Evolutionary conservation across 2,113 vertebrate species (phyloP).

Genomic region (Rhinoptilus africanus): DNA sequence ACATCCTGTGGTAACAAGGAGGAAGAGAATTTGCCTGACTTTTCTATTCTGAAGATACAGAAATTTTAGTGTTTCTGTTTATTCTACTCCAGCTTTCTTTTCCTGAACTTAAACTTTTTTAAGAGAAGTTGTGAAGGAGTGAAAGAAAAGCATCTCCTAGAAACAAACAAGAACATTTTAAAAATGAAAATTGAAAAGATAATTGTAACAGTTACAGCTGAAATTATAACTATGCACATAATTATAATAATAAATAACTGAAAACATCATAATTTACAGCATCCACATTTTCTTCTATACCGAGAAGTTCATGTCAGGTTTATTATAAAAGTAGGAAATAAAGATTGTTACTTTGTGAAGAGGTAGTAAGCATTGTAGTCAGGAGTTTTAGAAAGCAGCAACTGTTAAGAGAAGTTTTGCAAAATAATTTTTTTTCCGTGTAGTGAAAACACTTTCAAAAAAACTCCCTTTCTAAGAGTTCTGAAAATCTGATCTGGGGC

Average conservation of each 20-base stretch:
- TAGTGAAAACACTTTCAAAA: not conserved
- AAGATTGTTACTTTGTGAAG: not conserved
- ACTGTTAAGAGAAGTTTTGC: not conserved
- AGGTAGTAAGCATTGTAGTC: not conserved
- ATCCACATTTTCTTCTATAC: not conserved
- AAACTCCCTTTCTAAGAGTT: accelerated
- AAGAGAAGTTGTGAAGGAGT: not conserved
- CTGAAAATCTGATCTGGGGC: not conserved
- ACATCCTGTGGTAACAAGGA: not conserved
- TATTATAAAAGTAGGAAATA: not conserved
- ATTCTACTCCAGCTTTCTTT: not conserved
- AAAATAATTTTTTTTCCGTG: not conserved
- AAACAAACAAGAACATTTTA: not conserved
- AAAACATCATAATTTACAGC: not conserved
- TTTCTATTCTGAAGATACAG: not conserved
- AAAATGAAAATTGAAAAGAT: not conserved
- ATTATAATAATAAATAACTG: not conserved
- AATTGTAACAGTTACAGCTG: not conserved
- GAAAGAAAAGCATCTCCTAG: not conserved
- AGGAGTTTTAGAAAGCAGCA: not conserved
- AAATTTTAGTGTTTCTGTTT: not conserved
- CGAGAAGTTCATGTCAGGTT: not conserved
- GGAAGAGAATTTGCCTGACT: not conserved
- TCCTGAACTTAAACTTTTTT: not conserved
- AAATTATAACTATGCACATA: not conserved